These are phyloP conservation scores for Peromyscus leucopus DNA, from an alignment of 2,113 vertebrate species.

Conservation along the genomic window DNA sequence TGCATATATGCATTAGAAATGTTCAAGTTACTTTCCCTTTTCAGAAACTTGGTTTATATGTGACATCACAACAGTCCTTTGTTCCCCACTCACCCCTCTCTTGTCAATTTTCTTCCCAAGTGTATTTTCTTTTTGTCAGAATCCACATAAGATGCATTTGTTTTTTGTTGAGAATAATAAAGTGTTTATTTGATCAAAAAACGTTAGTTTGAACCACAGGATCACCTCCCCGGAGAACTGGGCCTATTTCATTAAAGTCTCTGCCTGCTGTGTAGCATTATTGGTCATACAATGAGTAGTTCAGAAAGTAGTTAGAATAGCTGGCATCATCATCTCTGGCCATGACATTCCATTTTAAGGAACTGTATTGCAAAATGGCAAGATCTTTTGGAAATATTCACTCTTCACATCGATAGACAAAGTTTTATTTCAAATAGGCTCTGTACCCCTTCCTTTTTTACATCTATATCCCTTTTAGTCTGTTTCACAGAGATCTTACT, in stretches of 20 bases:
- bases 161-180: constrained; percentile 62
- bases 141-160: constrained; percentile 67
- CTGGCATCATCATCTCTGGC: constrained; percentile 73
- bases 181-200: constrained; percentile 81
- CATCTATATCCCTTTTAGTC: not conserved
- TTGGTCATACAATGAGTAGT: constrained; percentile 77
- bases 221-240: constrained; percentile 75
- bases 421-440: constrained; percentile 35
- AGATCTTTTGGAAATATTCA: constrained; percentile 62
- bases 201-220: constrained; percentile 78
- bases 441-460: not conserved
- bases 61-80: constrained; percentile 39
- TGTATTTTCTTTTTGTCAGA: constrained; percentile 71
- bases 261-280: constrained; percentile 80
- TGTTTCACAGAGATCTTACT: constrained; percentile 29
- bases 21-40: constrained; percentile 55
- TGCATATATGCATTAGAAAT: not conserved
- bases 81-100: not conserved
- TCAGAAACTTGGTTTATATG: constrained; percentile 63
- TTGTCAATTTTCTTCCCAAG: constrained; percentile 9
- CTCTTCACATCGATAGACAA: constrained; percentile 22
- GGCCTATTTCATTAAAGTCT: constrained; percentile 81
- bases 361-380: constrained; percentile 63
- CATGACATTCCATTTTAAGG: constrained; percentile 67
- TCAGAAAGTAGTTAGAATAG: constrained; percentile 75